Conservation (phyloP, 2,888 invertebrate species). For the Myopa tessellatipennis region DNA sequence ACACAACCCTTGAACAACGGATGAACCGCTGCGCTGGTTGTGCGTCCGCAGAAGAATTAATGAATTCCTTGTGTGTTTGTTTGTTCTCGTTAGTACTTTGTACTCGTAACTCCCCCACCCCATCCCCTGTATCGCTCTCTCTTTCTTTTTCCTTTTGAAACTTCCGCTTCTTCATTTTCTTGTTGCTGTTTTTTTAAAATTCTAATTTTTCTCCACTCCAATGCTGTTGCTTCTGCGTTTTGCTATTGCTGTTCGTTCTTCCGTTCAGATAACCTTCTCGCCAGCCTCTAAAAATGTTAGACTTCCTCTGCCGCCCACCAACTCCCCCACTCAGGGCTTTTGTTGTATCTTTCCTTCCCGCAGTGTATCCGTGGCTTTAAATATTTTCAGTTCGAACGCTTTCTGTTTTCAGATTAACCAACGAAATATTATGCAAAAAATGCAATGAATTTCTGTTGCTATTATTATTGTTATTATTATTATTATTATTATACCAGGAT, state of each 20-base stretch:
- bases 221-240: not conserved
- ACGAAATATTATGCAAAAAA: slow-evolving; percentile 3
- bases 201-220: too few relatives aligned
- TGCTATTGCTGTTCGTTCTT: slow-evolving; percentile 13
- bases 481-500: not conserved
- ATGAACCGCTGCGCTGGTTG: not conserved
- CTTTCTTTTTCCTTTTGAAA: not conserved
- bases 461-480: slow-evolving; percentile 6
- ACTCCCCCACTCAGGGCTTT: too few relatives aligned
- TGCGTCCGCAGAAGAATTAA: slow-evolving; percentile 20
- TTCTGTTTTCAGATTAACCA: not conserved
- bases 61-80: slow-evolving; percentile 6
- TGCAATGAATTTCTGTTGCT: not conserved
- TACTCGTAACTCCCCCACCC: not conserved
- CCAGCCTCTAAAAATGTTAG: slow-evolving; percentile 1
- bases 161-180: not conserved
- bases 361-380: too few relatives aligned
- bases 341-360: too few relatives aligned
- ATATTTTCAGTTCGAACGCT: not conserved
- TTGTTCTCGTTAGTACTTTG: too few relatives aligned
- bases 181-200: not conserved
- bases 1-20: not conserved
- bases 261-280: slow-evolving; percentile 18
- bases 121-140: not conserved
- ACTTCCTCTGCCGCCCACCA: too few relatives aligned